phyloP scores from a whole-genome alignment of 35 echinoderm and acorn worm genomes.

The Antedon bifida region DNA sequence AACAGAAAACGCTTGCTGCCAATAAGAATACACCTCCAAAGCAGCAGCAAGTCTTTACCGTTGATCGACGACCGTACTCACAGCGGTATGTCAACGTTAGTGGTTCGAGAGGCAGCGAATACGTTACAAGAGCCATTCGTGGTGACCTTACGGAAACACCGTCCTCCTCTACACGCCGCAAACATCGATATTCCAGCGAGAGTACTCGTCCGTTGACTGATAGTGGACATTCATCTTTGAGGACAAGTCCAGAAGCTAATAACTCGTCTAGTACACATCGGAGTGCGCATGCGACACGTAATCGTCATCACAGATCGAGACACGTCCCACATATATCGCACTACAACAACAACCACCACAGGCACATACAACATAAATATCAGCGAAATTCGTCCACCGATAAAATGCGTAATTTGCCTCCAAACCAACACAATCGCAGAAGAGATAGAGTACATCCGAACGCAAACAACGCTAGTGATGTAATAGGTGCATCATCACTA shows the following conservation, averaged over 20 bases:
- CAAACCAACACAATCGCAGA: neutral
- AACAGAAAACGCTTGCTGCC: neutral
- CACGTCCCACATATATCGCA: neutral
- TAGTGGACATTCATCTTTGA: neutral
- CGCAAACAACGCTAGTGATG: neutral
- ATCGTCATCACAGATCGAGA: neutral
- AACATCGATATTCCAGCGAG: neutral
- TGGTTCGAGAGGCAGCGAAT: neutral
- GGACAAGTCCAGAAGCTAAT: neutral
- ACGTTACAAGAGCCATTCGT: neutral
- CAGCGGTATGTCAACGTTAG: neutral
- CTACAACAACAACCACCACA: neutral
- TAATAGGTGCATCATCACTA: neutral
- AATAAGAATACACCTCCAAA: neutral
- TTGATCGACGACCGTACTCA: neutral
- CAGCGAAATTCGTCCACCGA: neutral
- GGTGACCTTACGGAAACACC: neutral
- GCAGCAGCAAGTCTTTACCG: neutral
- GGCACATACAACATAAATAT: neutral
- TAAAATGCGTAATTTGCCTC: neutral
- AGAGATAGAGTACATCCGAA: no score
- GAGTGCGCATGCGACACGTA: neutral
- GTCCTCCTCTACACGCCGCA: neutral
- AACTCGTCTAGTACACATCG: neutral
- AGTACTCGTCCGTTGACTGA: neutral